Evolutionary conservation across 1,140 invertebrate species (phyloP), one percentile per base, ranked within the genome.

Genomic region (Triops cancriformis): DNA sequence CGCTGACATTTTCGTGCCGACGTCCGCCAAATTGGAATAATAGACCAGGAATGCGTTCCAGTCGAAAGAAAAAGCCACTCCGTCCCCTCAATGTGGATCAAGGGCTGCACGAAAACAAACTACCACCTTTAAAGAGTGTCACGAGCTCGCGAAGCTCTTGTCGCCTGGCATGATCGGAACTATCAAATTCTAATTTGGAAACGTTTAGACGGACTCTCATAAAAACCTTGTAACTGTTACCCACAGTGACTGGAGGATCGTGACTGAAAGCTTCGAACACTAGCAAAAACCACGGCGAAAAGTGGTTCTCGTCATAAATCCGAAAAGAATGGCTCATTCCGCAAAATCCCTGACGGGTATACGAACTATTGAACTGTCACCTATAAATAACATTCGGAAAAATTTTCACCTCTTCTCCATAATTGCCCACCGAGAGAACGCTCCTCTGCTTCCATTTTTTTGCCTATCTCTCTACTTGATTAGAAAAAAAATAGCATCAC

Each of bases 281-380:
- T n/a, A 64, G 51, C 23, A 9, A 64, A 64, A 64, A 64, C 51
- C 51, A 23, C 51, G 23, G 23, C 3, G 51, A n/a, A 64, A 64
- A 64, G 51, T 64, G 51, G 51, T 23, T 64, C 51, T 18, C 0
- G 51, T 9, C 14, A 64, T 64, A 64, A 64, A 18, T 4, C 23
- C 51, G 51, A 64, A 64, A 64, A 23, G 23, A 64, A 64, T 64
- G 51, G 18, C 51, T 64, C 51, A 64, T 64, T 64, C 51, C 51
- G 23, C 51, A 64, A 64, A 64, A 64, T n/a, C 51, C 2, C 51
- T 18, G 18, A 0, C 14, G 14, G 14, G 14, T 64, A 64, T 64
- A 64, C 51, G 51, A 64, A 64, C 51, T 64, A 64, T 64, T 64
- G n/a, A 64, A 64, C 51, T 64, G 51, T 64, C 51, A 64, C 14